phyloP scores from a whole-genome alignment of 2,888 invertebrate genomes.

The Zaprionus bogoriensis region DNA sequence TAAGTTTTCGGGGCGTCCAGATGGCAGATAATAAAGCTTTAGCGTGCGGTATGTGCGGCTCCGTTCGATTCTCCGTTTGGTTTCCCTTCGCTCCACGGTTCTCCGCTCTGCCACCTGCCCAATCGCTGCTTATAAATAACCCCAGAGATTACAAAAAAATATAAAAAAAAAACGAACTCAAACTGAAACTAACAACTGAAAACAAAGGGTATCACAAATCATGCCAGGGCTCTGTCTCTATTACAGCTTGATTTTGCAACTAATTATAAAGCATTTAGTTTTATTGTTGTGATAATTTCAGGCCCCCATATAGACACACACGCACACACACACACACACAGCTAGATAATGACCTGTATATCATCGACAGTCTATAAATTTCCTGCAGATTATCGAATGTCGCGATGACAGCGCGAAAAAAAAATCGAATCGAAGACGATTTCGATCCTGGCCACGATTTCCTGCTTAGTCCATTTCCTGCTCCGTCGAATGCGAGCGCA shows the following conservation, averaged over 20 bases:
- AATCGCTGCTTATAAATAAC: conserved; percentile 50
- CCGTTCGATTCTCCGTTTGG: background rate
- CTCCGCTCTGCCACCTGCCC: conserved; percentile 31
- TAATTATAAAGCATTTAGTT: conserved; percentile 81
- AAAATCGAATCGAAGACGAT: background rate
- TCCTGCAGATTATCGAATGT: background rate
- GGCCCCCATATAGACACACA: conserved; percentile 9
- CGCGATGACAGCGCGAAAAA: conserved; percentile 31
- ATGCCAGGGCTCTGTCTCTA: conserved; percentile 1
- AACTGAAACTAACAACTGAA: conserved; percentile 64
- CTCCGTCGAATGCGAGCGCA: conserved; percentile 12
- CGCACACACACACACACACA: conserved; percentile 9
- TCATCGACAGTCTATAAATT: conserved; percentile 18
- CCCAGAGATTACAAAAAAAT: background rate
- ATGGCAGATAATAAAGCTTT: conserved; percentile 66
- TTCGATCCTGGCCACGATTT: conserved; percentile 1
- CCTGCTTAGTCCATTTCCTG: conserved; percentile 42
- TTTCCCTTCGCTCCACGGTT: conserved; percentile 10
- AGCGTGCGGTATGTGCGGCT: conserved; percentile 32
- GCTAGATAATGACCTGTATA: conserved; percentile 40
- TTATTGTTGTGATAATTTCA: conserved; percentile 79
- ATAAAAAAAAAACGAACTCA: conserved; percentile 14
- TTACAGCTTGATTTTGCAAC: conserved; percentile 50
- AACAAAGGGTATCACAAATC: background rate
- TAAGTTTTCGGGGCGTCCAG: conserved; percentile 49